phyloP scores from a whole-genome alignment of 1,140 invertebrate species.

The Habropoda laboriosa region DNA sequence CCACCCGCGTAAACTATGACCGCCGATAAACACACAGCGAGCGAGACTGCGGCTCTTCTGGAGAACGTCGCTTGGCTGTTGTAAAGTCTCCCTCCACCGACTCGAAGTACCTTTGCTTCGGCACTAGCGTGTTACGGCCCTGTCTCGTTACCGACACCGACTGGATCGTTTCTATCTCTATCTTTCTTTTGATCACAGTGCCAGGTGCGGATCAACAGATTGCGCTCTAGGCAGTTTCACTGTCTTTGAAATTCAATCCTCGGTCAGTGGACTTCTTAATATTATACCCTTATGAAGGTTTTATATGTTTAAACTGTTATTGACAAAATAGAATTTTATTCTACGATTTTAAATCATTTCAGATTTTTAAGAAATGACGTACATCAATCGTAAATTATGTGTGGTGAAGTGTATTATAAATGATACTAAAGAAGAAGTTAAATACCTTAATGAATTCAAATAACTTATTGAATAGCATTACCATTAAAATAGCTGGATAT shows the following conservation, averaged over 20 bases:
- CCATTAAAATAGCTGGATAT: not conserved
- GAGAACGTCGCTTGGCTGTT: slow-evolving; percentile 49
- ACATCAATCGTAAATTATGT: not conserved
- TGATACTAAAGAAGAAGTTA: not conserved
- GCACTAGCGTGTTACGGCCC: slow-evolving; percentile 29
- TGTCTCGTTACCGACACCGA: slow-evolving; percentile 42
- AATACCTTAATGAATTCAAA: not conserved
- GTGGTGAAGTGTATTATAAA: not conserved
- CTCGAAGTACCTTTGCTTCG: not conserved
- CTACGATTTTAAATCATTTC: not conserved
- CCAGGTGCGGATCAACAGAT: slow-evolving; percentile 45
- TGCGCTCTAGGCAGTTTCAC: no score
- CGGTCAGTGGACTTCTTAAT: no score
- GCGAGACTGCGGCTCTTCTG: slow-evolving; percentile 59
- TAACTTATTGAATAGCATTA: not conserved
- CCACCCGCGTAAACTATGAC: slow-evolving; percentile 43
- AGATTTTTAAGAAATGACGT: not conserved
- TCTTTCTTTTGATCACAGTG: slow-evolving; percentile 17
- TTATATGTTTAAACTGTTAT: no score
- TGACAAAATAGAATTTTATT: not conserved
- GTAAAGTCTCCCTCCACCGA: slow-evolving; percentile 42
- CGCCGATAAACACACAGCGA: slow-evolving; percentile 55
- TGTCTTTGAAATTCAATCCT: not conserved
- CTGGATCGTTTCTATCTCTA: slow-evolving; percentile 27
- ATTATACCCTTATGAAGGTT: no score